Base-by-base conservation (phyloP, 2,113 vertebrate species). In the Dromiciops gliroides region DNA sequence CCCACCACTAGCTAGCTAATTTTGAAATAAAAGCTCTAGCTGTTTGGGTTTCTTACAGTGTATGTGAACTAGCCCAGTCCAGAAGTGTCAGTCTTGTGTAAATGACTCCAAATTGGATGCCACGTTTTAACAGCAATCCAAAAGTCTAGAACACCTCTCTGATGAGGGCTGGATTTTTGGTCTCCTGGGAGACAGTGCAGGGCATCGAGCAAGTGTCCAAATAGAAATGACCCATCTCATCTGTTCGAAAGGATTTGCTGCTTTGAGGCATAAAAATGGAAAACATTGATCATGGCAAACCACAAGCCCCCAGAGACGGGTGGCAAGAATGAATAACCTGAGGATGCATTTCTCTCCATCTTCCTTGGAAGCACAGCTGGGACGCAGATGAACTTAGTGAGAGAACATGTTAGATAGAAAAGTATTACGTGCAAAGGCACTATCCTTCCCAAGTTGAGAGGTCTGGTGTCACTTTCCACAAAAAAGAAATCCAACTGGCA, bases 1-100 rank as follows among this genome's bases (percentile, higher is more conserved):
- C 97, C 97, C 98, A 91, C 93, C 93, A 92, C 93, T 96, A 98
- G 97, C 96, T 94, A 98, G 96, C 96, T 97, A 8, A 97, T 96
- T 97, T 98, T 98, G 96, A 98, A 98, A 93, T 50, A 96, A 92
- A 88, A 96, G 95, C 67, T 83, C 89, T 50, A 91, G 92, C 92
- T 90, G 94, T 90, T 93, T 93, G 50, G 31, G 56, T 48, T 95
- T 94, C 47, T 92, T 93, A 24, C 6, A 96, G 22, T 22, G 67
- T 83, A 22, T 83, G 67, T 83, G 67, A 83, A 83, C 37, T 44
- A 22, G 22, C n/a, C 67, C n/a, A 44, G 67, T 8, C 67, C 67
- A 83, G 67, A 83, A 44, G 60, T 75, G 60, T n/a, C 60, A 75
- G 14, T 37, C 37, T 83, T 83, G 37, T 44, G 19, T 7, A 44